Evolutionary conservation across 2,113 vertebrate species (phyloP).

Genomic region (Mystacornis crossleyi): DNA sequence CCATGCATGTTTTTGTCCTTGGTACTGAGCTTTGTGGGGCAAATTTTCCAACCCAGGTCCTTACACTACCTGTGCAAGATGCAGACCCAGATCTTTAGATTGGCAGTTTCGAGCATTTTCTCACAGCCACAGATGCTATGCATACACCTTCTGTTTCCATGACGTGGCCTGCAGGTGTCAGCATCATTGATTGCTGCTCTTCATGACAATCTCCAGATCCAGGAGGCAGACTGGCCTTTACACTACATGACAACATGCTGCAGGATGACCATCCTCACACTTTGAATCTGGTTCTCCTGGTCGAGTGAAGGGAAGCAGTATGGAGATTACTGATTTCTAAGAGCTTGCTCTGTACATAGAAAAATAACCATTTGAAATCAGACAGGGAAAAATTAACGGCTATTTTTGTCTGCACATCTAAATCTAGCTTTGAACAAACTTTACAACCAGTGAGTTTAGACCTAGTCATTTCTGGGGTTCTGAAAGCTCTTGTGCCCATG

Average conservation of each 20-base stretch:
- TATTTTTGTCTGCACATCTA: neutral
- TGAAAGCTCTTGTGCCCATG: neutral
- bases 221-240: neutral
- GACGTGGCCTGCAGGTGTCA: neutral
- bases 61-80: neutral
- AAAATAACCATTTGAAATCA: neutral
- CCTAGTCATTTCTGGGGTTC: neutral
- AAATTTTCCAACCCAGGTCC: neutral
- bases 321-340: rapidly evolving
- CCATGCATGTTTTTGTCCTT: neutral
- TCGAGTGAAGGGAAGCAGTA: rapidly evolving
- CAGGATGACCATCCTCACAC: neutral
- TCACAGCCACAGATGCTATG: neutral
- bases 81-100: neutral
- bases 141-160: rapidly evolving
- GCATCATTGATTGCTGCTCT: neutral
- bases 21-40: neutral
- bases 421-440: neutral
- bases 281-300: neutral
- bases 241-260: neutral
- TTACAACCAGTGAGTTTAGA: neutral
- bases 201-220: neutral
- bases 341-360: neutral
- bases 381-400: neutral
- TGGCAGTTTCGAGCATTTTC: neutral